These are phyloP conservation scores for Cataglyphis cursor DNA, from an alignment of 2,888 invertebrate species.

Conservation along the genomic window DNA sequence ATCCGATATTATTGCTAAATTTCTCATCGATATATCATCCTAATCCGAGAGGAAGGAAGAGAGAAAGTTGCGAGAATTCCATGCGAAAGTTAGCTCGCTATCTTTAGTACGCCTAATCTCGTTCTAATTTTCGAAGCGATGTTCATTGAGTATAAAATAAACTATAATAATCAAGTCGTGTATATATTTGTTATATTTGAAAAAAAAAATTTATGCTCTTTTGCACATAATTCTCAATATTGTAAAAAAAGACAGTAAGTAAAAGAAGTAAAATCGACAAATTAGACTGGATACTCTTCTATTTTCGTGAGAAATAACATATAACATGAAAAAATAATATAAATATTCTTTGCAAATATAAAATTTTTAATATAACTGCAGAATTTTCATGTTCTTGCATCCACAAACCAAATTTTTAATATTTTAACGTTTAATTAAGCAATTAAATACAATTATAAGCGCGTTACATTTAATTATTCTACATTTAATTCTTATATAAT, in stretches of 20 bases:
- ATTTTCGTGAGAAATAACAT: background rate
- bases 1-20: constrained; percentile 31
- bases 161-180: background rate
- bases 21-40: constrained; percentile 32
- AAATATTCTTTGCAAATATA: background rate
- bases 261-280: background rate
- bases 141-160: constrained; percentile 4
- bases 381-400: background rate
- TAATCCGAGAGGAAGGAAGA: background rate
- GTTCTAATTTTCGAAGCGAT: constrained; percentile 9
- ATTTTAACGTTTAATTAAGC: background rate
- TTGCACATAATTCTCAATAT: background rate
- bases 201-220: background rate
- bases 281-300: background rate
- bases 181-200: background rate
- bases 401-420: too few relatives aligned
- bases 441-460: background rate
- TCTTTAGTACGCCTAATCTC: constrained; percentile 24
- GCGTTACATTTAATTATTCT: background rate
- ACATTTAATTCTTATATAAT: too few relatives aligned
- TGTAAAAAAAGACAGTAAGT: background rate
- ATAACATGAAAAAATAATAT: background rate
- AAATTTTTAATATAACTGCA: background rate
- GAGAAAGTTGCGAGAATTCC: background rate
- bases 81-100: constrained; percentile 22